Evolutionary conservation across 2,113 vertebrate genomes (phyloP), one percentile per base, ranked within the genome.

Genomic region (Rhizomys pruinosus): DNA sequence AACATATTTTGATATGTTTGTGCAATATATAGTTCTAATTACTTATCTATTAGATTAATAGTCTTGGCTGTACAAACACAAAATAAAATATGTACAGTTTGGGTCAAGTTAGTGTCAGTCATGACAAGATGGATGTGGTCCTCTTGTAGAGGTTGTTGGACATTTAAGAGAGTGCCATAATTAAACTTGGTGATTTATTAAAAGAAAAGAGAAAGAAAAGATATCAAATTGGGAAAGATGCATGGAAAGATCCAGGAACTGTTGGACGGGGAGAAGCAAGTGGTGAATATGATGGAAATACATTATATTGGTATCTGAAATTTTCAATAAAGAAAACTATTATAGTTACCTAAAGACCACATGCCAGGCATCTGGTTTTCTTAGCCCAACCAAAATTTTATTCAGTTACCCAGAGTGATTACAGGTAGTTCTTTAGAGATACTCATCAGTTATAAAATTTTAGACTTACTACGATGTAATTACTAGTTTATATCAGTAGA

Each of bases 1-100:
- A 72, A 68, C 19, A 44, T 3, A 69, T 69, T 85, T 92, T 94
- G 29, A 71, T 1, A 3, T 66, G 64, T 96, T 93, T 89, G 12
- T 7, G 6, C 84, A n/a, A 3, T 1, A 29, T 66, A 57, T 12
- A 57, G 61, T 29, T 93, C 29, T n/a, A 87, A 63, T n/a, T 69
- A 64, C 72, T 69, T 66, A 34, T 69, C 2, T 66, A 9, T 90
- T 91, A 90, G 39, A 27, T 77, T 61, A 42, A 73, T 72, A 78
- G 69, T 1, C 12, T 29, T 19, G 6, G 20, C 81, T 87, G 17
- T 27, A 74, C 42, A 84, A 68, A 94, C 93, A 27, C 20, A 37
- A 73, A 64, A 19, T 63, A 82, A 44, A 22, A 29, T 63, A 7
- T 34, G 44, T 39, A 34, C 52, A 80, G 57, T 92, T 87, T 90